A percentile compares a stretch with the other conserved stretches of the same genome.
Conservation (phyloP, 2,888 invertebrate species). For the Eudemis profundana region DNA sequence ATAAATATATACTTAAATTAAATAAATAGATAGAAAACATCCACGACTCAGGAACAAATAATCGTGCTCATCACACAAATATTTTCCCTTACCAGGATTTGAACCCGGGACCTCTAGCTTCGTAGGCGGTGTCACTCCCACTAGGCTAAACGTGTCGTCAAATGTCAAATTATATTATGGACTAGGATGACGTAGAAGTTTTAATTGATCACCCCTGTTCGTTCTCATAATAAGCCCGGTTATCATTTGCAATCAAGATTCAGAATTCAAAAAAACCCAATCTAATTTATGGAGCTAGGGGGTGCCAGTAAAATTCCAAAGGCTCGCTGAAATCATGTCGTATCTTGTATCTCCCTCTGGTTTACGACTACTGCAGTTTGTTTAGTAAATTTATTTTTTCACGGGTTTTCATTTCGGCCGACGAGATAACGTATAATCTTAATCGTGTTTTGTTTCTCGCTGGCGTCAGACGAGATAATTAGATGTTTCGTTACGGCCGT, state of each 20-base stretch:
- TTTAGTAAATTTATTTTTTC: conserved; percentile 34
- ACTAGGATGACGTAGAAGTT: not conserved
- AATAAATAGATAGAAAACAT: too few relatives aligned
- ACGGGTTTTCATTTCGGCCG: conserved; percentile 28
- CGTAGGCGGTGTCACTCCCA: too few relatives aligned
- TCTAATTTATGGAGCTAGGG: not conserved
- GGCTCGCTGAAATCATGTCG: conserved; percentile 33
- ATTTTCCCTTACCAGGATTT: too few relatives aligned
- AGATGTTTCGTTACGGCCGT: not conserved
- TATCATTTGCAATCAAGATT: not conserved
- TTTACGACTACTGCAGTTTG: conserved; percentile 39
- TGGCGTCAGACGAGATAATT: conserved; percentile 23
- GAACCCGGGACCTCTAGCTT: too few relatives aligned
- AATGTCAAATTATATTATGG: too few relatives aligned
- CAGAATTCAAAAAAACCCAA: not conserved
- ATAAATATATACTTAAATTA: too few relatives aligned
- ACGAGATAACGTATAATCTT: conserved; percentile 34
- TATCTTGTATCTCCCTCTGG: conserved; percentile 34
- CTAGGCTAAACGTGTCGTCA: not conserved
- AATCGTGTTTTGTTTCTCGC: conserved; percentile 29
- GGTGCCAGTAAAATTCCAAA: conserved; percentile 15
- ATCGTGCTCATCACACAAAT: too few relatives aligned
- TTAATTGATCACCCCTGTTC: not conserved
- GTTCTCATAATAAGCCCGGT: not conserved
- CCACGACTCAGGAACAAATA: too few relatives aligned